A percentile compares a stretch with the other conserved stretches of the same genome.
Conservation (phyloP, 2,113 vertebrate genomes). For the Paramisgurnus dabryanus region DNA sequence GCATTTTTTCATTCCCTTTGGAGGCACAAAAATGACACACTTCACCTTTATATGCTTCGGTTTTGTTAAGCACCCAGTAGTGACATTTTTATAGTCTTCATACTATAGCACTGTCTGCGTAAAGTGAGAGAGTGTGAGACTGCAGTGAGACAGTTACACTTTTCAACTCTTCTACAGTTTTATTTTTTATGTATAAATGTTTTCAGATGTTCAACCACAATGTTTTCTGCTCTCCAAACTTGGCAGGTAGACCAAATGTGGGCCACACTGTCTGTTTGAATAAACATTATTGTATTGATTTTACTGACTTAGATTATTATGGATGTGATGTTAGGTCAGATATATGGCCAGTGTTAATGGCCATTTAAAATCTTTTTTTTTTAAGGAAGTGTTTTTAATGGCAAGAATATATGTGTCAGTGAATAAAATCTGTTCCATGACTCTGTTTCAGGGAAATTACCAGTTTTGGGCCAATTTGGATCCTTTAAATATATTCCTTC, state of each 20-base stretch:
- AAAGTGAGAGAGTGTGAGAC: background rate
- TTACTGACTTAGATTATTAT: conserved; percentile 2
- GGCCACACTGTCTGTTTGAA: conserved; percentile 1
- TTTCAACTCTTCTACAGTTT: background rate
- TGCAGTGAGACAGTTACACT: background rate
- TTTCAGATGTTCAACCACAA: conserved; percentile 33
- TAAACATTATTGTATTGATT: conserved; percentile 1
- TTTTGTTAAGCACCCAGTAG: background rate
- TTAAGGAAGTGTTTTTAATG: background rate
- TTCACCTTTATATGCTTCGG: background rate
- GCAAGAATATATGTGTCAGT: conserved; percentile 12
- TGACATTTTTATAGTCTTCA: background rate
- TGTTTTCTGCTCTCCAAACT: background rate
- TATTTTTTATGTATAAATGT: conserved; percentile 5
- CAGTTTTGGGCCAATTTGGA: background rate
- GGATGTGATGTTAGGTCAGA: background rate
- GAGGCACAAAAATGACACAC: background rate
- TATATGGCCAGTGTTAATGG: conserved; percentile 2
- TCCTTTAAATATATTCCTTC: background rate
- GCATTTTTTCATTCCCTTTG: too few species aligned
- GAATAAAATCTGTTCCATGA: background rate
- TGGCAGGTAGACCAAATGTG: conserved; percentile 11
- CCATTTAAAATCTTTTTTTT: background rate
- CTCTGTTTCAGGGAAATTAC: background rate
- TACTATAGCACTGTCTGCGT: background rate